Evolutionary conservation across 2,797 vertebrate species (phyloP), one percentile per base, ranked within the genome.

Genomic region (Esox masquinongy): DNA sequence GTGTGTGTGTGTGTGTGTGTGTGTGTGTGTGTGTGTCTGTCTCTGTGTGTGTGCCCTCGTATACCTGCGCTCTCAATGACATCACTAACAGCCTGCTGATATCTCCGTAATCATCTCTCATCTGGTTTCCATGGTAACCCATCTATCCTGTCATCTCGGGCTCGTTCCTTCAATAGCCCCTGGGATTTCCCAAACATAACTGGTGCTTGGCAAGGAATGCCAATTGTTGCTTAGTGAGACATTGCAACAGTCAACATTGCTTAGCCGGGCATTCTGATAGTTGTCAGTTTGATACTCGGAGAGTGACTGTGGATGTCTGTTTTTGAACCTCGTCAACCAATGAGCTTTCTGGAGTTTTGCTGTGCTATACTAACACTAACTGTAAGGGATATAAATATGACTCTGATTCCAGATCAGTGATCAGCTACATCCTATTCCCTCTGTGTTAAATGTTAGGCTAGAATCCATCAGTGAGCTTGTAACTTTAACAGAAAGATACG

Each of bases 91-190:
- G 6, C 59, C 14, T 29, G 36, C 70, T 72, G 31, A 29, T 68
- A 34, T 76, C 31, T 83, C 68, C 72, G 53, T 56, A 72, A 17
- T 39, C 79, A 88, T 82, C 84, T 74, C 64, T n/a, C 83, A 84
- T 88, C 76, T 75, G 75, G 91, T 90, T 90, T 85, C 88, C 78
- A 91, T 90, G 81, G 90, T 85, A 91, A 76, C 59, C 29, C 50
- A 74, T 70, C 80, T 43, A 43, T 43, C 5, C 39, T 9, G 39
- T 43, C 39, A 43, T 43, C 39, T 43, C 39, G 1, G 39, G 39
- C 39, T 43, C 5, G 5, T 43, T 43, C 39, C 39, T 82, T 26
- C 63, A 22, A 1, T 14, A 66, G 63, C 63, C 63, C 63, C 63
- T 24, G 63, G 26, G 63, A 66, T 24, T 66, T 26, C 63, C 24